Percentiles rank a stretch among this genome's conserved stretches.
These are phyloP conservation scores for Ptychochromis oligacanthus DNA, from an alignment of 2,113 vertebrate genomes.

Conservation along the genomic window DNA sequence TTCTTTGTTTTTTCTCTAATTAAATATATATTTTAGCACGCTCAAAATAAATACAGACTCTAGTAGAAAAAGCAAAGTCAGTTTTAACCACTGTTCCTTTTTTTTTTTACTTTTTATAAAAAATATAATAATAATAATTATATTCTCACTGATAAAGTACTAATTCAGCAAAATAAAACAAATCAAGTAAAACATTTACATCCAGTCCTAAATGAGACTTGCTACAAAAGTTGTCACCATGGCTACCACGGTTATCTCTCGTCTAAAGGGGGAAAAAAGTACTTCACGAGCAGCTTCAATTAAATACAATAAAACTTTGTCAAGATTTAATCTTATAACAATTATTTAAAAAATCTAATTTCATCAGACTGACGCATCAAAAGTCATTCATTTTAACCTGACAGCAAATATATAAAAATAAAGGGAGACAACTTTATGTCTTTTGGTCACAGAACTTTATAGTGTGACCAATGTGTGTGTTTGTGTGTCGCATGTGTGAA, in stretches of 20 bases:
- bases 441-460: not conserved
- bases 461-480: not conserved
- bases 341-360: not conserved
- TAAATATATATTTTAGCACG: not conserved
- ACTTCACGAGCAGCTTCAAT: not conserved
- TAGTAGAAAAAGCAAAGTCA: not conserved
- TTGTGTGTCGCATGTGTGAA: not conserved
- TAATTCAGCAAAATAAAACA: not conserved
- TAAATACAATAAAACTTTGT: not conserved
- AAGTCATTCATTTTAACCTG: not conserved
- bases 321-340: not conserved
- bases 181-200: not conserved
- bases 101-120: not conserved
- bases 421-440: conserved; percentile 31
- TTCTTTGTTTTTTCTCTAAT: not conserved
- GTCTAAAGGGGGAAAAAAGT: not conserved
- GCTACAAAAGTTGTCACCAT: conserved; percentile 26
- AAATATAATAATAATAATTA: not conserved
- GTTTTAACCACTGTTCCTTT: not conserved
- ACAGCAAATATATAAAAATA: not conserved
- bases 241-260: not conserved
- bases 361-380: not conserved
- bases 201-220: not conserved
- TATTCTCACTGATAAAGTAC: not conserved
- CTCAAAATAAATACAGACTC: not conserved